A percentile compares a stretch with the other conserved stretches of the same genome.
phyloP scores from a whole-genome alignment of 2,113 vertebrate species.

The Nematolebias whitei region DNA sequence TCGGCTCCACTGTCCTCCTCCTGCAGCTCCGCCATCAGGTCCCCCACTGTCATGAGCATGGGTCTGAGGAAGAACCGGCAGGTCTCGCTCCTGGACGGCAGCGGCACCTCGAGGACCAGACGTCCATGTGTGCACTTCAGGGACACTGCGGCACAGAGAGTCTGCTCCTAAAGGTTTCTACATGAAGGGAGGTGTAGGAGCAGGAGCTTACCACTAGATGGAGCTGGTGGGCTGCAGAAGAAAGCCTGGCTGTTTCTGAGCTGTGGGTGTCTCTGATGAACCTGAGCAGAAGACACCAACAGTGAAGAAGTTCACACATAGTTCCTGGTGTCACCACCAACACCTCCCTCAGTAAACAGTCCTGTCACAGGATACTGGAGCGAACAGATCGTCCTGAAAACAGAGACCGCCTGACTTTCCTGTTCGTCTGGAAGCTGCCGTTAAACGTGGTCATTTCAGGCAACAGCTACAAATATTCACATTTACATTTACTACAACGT shows the following conservation, averaged over 20 bases:
- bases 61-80: constrained; percentile 89
- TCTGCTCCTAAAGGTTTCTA: neutral
- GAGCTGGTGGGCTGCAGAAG: constrained; percentile 65
- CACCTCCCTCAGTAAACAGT: constrained; percentile 35
- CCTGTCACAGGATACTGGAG: neutral
- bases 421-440: no score
- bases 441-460: no score
- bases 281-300: constrained; percentile 21
- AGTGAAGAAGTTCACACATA: neutral
- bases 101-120: constrained; percentile 84
- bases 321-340: neutral
- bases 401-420: neutral
- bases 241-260: constrained; percentile 26
- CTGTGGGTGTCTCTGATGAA: constrained; percentile 19
- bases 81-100: constrained; percentile 89
- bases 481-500: no score
- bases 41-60: constrained; percentile 82
- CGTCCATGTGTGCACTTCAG: constrained; percentile 86
- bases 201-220: constrained; percentile 70
- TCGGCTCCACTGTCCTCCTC: constrained; percentile 87
- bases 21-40: constrained; percentile 84
- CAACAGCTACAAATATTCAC: no score
- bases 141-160: constrained; percentile 70
- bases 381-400: constrained; percentile 23
- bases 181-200: constrained; percentile 16